A percentile compares a stretch with the other conserved stretches of the same genome.
phyloP scores from a whole-genome alignment of 2,113 vertebrate genomes.

The Poicephalus gulielmi region DNA sequence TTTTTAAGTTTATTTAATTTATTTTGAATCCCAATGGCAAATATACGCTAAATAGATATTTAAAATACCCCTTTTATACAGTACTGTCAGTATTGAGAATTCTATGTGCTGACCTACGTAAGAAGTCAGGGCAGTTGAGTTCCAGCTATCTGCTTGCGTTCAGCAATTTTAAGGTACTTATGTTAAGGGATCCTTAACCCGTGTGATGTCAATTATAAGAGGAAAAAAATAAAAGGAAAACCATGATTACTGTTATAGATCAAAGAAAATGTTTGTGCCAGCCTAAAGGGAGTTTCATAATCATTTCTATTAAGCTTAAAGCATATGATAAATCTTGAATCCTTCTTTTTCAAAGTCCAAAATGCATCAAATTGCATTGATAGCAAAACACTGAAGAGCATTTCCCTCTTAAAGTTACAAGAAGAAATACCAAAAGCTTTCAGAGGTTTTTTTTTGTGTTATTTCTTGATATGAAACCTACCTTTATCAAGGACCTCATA shows the following conservation, averaged over 20 bases:
- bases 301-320: constrained; percentile 61
- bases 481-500: background rate
- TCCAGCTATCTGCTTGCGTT: constrained; percentile 43
- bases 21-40: constrained; percentile 54
- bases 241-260: constrained; percentile 6
- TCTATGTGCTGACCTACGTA: background rate
- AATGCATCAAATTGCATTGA: background rate
- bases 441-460: background rate
- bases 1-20: constrained; percentile 61
- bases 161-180: background rate
- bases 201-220: constrained; percentile 2
- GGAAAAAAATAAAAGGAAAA: background rate
- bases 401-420: background rate
- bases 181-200: constrained; percentile 13
- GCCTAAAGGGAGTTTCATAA: constrained; percentile 47
- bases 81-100: constrained; percentile 57
- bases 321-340: constrained; percentile 27
- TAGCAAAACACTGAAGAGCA: background rate
- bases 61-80: constrained; percentile 57
- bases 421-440: background rate
- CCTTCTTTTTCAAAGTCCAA: background rate
- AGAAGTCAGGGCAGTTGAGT: constrained; percentile 19
- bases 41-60: constrained; percentile 63
- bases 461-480: background rate
- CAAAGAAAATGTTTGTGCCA: constrained; percentile 23